phyloP scores from a whole-genome alignment of 1,140 invertebrate species.

The Atta colombica region DNA sequence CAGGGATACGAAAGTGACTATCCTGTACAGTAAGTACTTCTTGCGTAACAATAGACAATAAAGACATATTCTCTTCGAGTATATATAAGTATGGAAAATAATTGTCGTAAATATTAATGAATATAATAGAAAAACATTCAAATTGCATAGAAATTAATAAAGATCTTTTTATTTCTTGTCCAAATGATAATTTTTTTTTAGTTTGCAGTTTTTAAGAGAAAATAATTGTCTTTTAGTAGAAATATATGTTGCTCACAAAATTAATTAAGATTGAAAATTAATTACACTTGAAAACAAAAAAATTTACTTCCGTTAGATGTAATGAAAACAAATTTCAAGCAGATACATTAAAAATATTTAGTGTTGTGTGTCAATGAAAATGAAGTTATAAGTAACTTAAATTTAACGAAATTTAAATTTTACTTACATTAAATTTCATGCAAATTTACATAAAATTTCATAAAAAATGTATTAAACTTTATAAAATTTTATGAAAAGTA shows the following conservation, averaged over 20 bases:
- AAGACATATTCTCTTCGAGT: not conserved
- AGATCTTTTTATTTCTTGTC: not conserved
- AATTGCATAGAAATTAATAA: not conserved
- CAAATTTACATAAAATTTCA: too few relatives aligned
- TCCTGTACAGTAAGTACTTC: conserved; percentile 84
- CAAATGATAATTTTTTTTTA: not conserved
- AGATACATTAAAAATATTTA: too few relatives aligned
- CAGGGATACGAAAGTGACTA: conserved; percentile 84
- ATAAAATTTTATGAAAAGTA: too few relatives aligned
- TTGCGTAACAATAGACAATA: not conserved
- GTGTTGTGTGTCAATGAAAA: too few relatives aligned
- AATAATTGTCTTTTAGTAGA: not conserved
- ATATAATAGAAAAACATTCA: not conserved
- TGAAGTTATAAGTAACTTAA: too few relatives aligned
- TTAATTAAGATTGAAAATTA: not conserved
- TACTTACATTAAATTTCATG: too few relatives aligned
- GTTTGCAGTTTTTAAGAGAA: not conserved
- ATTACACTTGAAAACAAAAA: not conserved
- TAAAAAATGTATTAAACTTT: too few relatives aligned
- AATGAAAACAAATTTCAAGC: too few relatives aligned
- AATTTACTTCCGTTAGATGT: too few relatives aligned
- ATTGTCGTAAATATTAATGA: not conserved
- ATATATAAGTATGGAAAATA: not conserved
- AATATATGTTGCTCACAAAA: not conserved
- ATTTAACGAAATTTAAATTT: too few relatives aligned